Conservation (phyloP, 2,888 invertebrate genomes). For the Notocelia uddmanniana region DNA sequence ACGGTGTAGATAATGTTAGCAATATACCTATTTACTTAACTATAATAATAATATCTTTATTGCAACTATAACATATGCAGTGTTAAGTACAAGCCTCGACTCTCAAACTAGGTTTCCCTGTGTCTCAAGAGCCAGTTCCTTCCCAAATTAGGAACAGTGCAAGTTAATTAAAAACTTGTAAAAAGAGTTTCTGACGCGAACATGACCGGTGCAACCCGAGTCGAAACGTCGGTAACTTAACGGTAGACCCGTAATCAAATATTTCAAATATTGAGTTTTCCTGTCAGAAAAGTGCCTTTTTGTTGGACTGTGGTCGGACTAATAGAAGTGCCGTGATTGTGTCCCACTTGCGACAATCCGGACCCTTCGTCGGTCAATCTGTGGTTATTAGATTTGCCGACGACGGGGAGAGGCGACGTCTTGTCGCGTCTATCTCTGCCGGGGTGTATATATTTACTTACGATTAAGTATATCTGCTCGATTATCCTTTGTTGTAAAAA, state of each 20-base stretch:
- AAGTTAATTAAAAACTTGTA: too few relatives aligned
- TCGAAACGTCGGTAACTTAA: too few relatives aligned
- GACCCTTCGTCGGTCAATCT: not conserved
- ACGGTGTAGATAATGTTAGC: not conserved
- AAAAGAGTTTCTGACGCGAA: too few relatives aligned
- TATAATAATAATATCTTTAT: too few relatives aligned
- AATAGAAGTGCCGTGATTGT: slow-evolving; percentile 1
- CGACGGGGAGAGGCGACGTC: not conserved
- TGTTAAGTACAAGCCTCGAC: too few relatives aligned
- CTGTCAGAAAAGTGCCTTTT: not conserved
- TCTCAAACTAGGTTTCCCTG: too few relatives aligned
- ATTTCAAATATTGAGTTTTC: not conserved
- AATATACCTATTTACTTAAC: too few relatives aligned
- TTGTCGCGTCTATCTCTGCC: not conserved
- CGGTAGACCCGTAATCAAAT: too few relatives aligned
- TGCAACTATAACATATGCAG: too few relatives aligned
- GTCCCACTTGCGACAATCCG: slow-evolving; percentile 11
- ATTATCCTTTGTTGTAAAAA: not conserved
- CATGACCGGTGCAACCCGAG: too few relatives aligned
- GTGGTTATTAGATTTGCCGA: slow-evolving; percentile 19
- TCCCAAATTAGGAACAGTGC: too few relatives aligned
- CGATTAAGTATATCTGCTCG: not conserved
- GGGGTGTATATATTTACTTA: not conserved
- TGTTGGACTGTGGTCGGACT: not conserved
- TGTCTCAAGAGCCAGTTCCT: too few relatives aligned